These are phyloP conservation scores for Beroe ovata DNA, from an alignment of 37 sponge, comb jelly and placozoan genomes.

Conservation along the genomic window DNA sequence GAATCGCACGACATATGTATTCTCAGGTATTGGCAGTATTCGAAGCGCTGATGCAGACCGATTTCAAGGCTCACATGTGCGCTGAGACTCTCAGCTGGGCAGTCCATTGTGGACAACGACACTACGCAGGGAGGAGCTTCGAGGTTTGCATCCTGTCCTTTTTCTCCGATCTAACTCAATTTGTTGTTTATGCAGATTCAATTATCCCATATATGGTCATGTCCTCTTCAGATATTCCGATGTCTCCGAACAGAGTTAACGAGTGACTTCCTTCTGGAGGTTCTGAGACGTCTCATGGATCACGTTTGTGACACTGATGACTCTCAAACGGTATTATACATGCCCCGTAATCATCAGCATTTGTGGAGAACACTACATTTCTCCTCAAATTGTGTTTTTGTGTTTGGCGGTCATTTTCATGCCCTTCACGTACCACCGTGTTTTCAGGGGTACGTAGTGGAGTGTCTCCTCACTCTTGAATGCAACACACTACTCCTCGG, in stretches of 20 bases:
- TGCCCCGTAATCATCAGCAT: too few relatives aligned
- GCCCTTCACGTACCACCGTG: background rate
- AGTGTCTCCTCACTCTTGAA: constrained; percentile 49
- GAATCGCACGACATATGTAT: too few relatives aligned
- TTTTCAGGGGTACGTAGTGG: constrained; percentile 47
- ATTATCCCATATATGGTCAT: too few relatives aligned
- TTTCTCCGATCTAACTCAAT: too few relatives aligned
- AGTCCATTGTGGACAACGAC: constrained; percentile 43
- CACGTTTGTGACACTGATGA: constrained; percentile 43
- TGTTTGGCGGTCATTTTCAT: too few relatives aligned
- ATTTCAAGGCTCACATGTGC: constrained; percentile 12
- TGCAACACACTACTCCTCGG: constrained; percentile 14
- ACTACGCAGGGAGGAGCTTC: constrained; percentile 63
- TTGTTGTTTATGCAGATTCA: too few relatives aligned
- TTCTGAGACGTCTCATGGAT: constrained; percentile 22
- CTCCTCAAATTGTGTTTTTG: too few relatives aligned
- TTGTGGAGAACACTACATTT: too few relatives aligned
- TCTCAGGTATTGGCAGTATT: constrained; percentile 43
- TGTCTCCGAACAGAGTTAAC: constrained; percentile 1
- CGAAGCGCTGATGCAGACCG: constrained; percentile 28
- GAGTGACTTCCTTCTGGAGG: constrained; percentile 33
- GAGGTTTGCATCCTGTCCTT: too few relatives aligned
- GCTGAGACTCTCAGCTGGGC: constrained; percentile 60
- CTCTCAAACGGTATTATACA: constrained; percentile 61
- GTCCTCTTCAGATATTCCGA: constrained; percentile 24